Base-by-base conservation (phyloP, 2,888 invertebrate genomes). In the Drosophila formosana region DNA sequence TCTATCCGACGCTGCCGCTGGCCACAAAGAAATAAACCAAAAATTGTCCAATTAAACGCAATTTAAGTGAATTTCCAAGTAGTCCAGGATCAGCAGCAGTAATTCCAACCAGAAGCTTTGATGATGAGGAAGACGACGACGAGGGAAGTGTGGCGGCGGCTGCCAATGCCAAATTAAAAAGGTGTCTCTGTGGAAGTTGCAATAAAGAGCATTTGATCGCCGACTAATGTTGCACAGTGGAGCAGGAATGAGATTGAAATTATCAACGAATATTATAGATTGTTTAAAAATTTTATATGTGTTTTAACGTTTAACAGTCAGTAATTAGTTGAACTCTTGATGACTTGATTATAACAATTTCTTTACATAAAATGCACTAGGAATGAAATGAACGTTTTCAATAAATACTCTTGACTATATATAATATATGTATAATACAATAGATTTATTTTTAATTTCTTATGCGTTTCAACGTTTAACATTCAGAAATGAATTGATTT, bases 1-100 rank as follows among this genome's bases (percentile, higher is more conserved):
- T 18, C 18, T 18, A 18, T 18, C 18, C 18, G 18, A 18, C 18
- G 4, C 30, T 43, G 39, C 60, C 50, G 41, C 50, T 60, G 30
- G 60, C 47, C 37, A 39, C 57, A 58, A 47, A 74, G 74, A 71
- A 84, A 87, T 82, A 77, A 82, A 83, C 64, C 71, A 72, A 66
- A 89, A 79, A 89, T 89, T 89, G 87, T 89, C 90, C 90, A 89
- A 89, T 89, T 89, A 89, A 89, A 89, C 83, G 89, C 90, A 90
- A 90, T 89, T 89, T 89, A 89, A 79, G 78, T 65, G 89, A 73
- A 86, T 88, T 90, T 88, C 88, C 80, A 81, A 78, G 82, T 81
- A 85, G 72, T 66, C 67, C 49, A 46, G 47, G 23, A 37, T 9
- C 8, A 50, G 39, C 13, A 41, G 32, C 46, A 45, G 2, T n/a